These are phyloP conservation scores for Tragopan temminckii DNA, from an alignment of 2,797 vertebrate genomes.

Conservation along the genomic window DNA sequence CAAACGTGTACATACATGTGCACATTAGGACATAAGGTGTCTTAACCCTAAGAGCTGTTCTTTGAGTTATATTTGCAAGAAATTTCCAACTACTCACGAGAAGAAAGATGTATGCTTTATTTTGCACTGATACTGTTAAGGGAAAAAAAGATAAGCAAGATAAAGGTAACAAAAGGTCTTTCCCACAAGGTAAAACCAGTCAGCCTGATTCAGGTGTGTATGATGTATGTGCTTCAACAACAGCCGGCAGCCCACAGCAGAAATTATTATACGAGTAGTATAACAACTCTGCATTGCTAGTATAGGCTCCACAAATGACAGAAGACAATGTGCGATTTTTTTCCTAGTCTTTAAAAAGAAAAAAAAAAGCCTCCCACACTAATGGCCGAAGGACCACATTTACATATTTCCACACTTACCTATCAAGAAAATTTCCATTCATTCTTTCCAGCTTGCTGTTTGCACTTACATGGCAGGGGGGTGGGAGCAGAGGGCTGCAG, in stretches of 20 bases:
- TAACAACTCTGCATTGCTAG: not conserved
- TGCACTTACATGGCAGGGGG: not conserved
- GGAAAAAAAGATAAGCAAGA: not conserved
- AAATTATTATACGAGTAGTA: not conserved
- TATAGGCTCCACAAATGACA: conserved; percentile 3
- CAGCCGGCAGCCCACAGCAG: not conserved
- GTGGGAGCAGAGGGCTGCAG: not conserved
- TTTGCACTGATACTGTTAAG: not conserved
- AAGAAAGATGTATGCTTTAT: not conserved
- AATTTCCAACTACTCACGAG: not conserved
- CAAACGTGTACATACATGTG: not conserved
- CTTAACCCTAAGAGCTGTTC: not conserved
- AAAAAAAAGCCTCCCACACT: not conserved
- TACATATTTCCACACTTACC: not conserved
- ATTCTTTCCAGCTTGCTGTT: not conserved
- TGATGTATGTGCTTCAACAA: not conserved
- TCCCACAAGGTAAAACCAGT: not conserved
- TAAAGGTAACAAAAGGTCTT: not conserved
- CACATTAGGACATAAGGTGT: accelerated
- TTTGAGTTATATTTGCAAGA: not conserved
- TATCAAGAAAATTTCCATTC: not conserved
- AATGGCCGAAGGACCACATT: not conserved
- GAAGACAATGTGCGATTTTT: not conserved
- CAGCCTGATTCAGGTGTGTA: not conserved
- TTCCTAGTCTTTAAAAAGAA: not conserved